Evolutionary conservation across 1,140 invertebrate species (phyloP).

Genomic region (Spodoptera frugiperda): DNA sequence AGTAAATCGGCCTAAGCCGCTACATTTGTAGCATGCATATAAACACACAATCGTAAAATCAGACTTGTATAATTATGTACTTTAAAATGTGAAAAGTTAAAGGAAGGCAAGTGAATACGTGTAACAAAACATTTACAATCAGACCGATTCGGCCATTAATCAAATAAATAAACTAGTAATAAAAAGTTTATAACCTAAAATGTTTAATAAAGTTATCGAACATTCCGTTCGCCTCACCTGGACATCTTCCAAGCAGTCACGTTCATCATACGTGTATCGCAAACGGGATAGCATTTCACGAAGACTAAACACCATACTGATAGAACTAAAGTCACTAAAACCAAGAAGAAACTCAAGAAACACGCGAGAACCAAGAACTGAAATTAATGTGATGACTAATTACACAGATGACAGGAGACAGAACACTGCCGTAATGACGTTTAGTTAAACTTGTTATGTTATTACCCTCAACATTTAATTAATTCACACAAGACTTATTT

Average conservation of each 20-base stretch:
- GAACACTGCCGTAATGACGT: not conserved
- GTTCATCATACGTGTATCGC: conserved; percentile 71
- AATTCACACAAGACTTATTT: not conserved
- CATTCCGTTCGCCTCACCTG: conserved; percentile 51
- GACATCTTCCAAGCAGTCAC: conserved; percentile 58
- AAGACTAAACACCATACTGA: conserved; percentile 71
- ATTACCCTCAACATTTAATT: conserved; percentile 14
- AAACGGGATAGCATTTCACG: conserved; percentile 70
- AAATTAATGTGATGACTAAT: conserved; percentile 25
- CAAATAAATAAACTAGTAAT: no score
- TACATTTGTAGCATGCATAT: no score
- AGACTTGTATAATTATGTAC: no score
- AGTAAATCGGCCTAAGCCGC: no score
- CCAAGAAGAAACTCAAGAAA: conserved; percentile 20
- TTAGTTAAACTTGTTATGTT: not conserved
- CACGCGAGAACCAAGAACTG: conserved; percentile 13
- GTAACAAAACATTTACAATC: no score
- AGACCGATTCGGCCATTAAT: not conserved
- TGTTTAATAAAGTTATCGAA: not conserved
- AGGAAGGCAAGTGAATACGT: no score
- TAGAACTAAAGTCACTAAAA: conserved; percentile 13
- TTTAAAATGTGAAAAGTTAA: no score
- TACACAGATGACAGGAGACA: conserved; percentile 31
- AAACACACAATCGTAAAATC: no score
- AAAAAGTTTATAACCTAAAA: not conserved